phyloP scores from a whole-genome alignment of 1,140 invertebrate species.

The Elysia chlorotica region DNA sequence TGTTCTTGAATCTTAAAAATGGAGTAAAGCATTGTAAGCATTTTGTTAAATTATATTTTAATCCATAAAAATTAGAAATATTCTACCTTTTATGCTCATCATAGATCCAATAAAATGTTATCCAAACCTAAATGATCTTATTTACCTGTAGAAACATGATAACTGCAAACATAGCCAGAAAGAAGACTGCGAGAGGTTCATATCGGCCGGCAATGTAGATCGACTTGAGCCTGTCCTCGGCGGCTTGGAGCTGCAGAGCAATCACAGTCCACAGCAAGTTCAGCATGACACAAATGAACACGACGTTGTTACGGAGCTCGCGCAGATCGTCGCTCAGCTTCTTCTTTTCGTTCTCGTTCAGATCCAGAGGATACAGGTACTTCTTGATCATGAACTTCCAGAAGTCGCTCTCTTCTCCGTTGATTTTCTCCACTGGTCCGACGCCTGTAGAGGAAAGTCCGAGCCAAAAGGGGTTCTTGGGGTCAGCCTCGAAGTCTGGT shows the following conservation, averaged over 20 bases:
- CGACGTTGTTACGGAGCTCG: constrained; percentile 89
- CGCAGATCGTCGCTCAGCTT: constrained; percentile 81
- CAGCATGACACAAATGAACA: constrained; percentile 97
- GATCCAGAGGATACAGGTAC: constrained; percentile 69
- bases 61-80: not conserved
- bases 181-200: constrained; percentile 63
- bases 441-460: constrained; percentile 38
- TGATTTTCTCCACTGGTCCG: constrained; percentile 31
- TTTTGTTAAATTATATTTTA: not conserved
- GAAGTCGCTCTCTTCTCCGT: constrained; percentile 78
- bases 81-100: not conserved
- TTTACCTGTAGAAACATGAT: constrained; percentile 66
- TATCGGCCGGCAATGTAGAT: constrained; percentile 58
- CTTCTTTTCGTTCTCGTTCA: constrained; percentile 28
- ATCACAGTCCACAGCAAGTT: constrained; percentile 98
- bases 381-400: constrained; percentile 93
- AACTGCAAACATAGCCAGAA: constrained; percentile 63
- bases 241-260: constrained; percentile 89
- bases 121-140: constrained; percentile 25
- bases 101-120: not conserved
- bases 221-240: constrained; percentile 53
- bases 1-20: not conserved
- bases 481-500: constrained; percentile 44
- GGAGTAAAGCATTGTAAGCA: not conserved
- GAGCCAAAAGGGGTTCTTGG: constrained; percentile 46